phyloP scores from a whole-genome alignment of 2,113 vertebrate genomes.

The Ursus arctos region DNA sequence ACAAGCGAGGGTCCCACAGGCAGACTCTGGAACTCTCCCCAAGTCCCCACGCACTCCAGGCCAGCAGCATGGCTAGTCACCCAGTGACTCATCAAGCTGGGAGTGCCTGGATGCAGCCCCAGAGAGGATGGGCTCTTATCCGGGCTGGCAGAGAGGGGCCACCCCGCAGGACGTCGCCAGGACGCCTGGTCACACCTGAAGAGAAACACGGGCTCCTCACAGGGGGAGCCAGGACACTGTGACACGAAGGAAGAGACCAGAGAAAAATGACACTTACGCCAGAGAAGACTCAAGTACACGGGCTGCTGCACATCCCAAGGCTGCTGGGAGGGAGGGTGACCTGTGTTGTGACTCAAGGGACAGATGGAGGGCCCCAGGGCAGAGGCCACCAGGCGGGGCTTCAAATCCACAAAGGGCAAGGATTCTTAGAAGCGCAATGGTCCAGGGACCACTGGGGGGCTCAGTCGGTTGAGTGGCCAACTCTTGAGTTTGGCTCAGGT shows the following conservation, averaged over 20 bases:
- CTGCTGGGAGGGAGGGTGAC: not conserved
- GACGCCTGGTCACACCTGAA: not conserved
- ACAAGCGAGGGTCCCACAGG: not conserved
- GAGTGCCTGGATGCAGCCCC: not conserved
- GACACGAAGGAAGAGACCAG: too few species aligned
- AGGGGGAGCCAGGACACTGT: not conserved
- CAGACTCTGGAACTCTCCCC: not conserved
- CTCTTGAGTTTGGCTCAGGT: not conserved
- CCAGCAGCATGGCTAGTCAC: not conserved
- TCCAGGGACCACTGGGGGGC: not conserved
- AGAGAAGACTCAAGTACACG: accelerated
- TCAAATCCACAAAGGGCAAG: not conserved
- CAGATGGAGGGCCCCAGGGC: accelerated
- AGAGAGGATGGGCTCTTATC: not conserved
- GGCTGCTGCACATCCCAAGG: accelerated
- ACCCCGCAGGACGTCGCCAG: not conserved
- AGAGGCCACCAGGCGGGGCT: not conserved
- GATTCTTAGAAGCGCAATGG: accelerated
- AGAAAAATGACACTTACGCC: accelerated
- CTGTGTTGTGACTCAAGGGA: not conserved
- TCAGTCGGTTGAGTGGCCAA: not conserved
- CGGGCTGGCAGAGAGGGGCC: not conserved
- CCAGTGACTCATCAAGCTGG: not conserved
- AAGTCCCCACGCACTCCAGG: not conserved
- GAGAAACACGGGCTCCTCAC: not conserved